phyloP scores from a whole-genome alignment of 2,888 invertebrate species.

The Spisula solida region DNA sequence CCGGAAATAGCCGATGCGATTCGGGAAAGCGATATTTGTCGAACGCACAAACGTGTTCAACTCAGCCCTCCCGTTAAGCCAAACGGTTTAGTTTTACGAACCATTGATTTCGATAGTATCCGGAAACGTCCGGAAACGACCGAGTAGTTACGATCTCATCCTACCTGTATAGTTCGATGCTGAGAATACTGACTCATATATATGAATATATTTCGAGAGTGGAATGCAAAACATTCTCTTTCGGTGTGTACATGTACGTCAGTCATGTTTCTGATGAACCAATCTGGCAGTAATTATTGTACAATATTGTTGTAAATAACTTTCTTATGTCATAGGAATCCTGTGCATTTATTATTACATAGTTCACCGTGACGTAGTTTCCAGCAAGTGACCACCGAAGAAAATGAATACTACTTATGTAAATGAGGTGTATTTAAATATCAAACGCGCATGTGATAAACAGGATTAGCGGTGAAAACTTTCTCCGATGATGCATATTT shows the following conservation, averaged over 20 bases:
- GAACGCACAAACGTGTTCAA: too few species aligned
- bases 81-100: background rate
- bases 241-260: background rate
- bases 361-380: background rate
- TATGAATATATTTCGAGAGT: background rate
- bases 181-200: conserved; percentile 9
- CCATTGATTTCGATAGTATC: background rate
- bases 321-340: background rate
- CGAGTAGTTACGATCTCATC: background rate
- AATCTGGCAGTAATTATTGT: background rate
- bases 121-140: background rate
- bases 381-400: background rate
- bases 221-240: conserved; percentile 25
- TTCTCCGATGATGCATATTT: background rate
- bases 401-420: background rate
- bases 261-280: background rate
- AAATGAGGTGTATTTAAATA: background rate
- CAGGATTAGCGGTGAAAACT: background rate
- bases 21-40: background rate
- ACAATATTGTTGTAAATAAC: background rate
- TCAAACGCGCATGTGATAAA: background rate
- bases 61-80: too few species aligned
- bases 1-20: background rate
- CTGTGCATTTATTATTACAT: background rate
- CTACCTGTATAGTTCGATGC: background rate